Evolutionary conservation across 2,113 vertebrate species (phyloP).

Genomic region (Chaetura pelagica): DNA sequence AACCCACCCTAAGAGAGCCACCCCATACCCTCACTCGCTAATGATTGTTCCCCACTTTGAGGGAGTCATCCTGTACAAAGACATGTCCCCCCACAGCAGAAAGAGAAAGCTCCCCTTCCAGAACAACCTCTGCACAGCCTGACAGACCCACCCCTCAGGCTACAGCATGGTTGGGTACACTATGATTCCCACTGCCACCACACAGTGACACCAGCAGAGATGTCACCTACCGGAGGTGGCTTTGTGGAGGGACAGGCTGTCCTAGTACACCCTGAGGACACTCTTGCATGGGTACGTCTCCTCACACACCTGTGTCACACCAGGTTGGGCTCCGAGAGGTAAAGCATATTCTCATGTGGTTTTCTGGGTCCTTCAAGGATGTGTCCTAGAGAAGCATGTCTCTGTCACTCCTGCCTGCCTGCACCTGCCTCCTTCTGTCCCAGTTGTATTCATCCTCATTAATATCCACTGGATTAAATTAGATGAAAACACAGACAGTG

Average conservation of each 20-base stretch:
- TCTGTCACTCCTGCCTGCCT: not conserved
- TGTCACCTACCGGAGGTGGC: not conserved
- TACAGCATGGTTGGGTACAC: accelerated
- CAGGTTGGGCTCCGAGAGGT: not conserved
- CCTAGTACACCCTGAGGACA: not conserved
- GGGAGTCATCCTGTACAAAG: accelerated
- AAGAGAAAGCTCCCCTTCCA: not conserved
- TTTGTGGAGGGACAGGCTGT: not conserved
- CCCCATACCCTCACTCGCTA: accelerated
- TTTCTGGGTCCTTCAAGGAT: not conserved
- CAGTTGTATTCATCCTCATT: not conserved
- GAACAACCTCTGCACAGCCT: not conserved
- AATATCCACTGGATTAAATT: not conserved
- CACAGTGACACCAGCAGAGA: not conserved
- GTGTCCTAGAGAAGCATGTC: not conserved
- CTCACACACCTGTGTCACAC: not conserved
- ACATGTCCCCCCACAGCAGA: not conserved
- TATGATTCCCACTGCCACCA: accelerated
- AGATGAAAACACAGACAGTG: not conserved
- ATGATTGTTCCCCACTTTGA: accelerated
- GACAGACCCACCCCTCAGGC: not conserved
- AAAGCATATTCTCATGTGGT: not conserved
- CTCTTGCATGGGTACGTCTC: not conserved
- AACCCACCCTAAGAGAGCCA: accelerated
- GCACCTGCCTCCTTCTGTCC: not conserved